Base-by-base conservation (phyloP, 1,140 invertebrate genomes). In the Drosophila suzukii region DNA sequence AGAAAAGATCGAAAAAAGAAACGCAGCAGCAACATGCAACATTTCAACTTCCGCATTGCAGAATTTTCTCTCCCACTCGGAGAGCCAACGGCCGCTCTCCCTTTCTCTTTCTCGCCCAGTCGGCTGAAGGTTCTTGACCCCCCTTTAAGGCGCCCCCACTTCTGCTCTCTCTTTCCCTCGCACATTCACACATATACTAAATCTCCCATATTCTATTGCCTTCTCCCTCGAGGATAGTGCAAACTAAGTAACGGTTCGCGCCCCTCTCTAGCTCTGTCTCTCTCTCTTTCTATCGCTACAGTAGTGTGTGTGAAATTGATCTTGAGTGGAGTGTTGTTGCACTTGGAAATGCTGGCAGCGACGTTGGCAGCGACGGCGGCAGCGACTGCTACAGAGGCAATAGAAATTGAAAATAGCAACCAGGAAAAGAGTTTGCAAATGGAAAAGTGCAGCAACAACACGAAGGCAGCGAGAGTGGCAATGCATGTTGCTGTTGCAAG, bases 331-430 rank as follows among this genome's bases (percentile, higher is more conserved):
- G 53, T 68, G 70, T 53, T 56, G 70, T 55, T 73, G 75, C 75
- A 77, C 68, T 70, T 63, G 57, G 54, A 68, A 66, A 39, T 70
- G 63, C 38, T 39, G 53, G 60, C 46, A 47, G 50, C 56, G 46
- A 20, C 56, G 75, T 15, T 20, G 32, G 30, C 30, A 32, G 30
- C 30, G 44, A 13, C 39, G 39, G n/a, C 15, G 43, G 17, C 55
- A 39, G 66, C 46, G 34, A 51, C 53, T 24, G 50, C 39, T 53
- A 75, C 78, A 75, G 72, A 59, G 73, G 81, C 81, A 85, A 90
- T 89, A 89, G 85, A 89, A 89, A 89, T 89, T 89, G 85, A 89
- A 89, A 89, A 89, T 89, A 90, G 85, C 81, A 90, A 89, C 78
- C 85, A 89, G 86, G 81, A 85, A 89, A 80, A 78, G 78, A 90